phyloP scores from a whole-genome alignment of 2,797 vertebrate species.

The Muraenolepis orangiensis region DNA sequence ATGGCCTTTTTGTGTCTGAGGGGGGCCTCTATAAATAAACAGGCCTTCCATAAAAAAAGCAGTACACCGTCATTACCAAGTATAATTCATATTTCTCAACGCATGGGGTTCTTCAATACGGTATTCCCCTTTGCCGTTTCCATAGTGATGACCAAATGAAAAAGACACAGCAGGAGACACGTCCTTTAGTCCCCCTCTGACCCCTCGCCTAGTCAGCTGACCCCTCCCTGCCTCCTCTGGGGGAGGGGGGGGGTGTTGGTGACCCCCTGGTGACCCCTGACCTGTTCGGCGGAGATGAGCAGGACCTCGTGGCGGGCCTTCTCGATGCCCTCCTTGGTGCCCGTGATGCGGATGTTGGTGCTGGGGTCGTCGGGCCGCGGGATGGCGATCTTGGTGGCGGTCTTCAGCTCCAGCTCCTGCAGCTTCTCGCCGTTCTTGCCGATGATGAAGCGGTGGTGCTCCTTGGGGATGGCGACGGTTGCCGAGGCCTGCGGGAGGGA shows the following conservation, averaged over 20 bases:
- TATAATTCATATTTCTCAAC: not conserved
- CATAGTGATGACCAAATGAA: too few relatives aligned
- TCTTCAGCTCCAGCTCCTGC: constrained; percentile 80
- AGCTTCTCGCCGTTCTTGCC: constrained; percentile 80
- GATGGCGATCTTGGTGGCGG: constrained; percentile 76
- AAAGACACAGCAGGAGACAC: too few relatives aligned
- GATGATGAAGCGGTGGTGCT: constrained; percentile 78
- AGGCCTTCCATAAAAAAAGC: not conserved
- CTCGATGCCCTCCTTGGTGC: constrained; percentile 79
- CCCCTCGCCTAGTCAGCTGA: too few relatives aligned
- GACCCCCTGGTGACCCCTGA: constrained; percentile 41
- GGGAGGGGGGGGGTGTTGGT: too few relatives aligned
- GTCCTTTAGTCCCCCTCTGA: too few relatives aligned
- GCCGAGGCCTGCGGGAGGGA: constrained; percentile 66
- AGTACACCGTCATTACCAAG: not conserved
- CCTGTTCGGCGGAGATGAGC: constrained; percentile 80
- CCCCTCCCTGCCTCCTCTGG: too few relatives aligned
- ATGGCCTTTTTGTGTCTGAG: not conserved
- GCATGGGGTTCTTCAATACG: too few relatives aligned
- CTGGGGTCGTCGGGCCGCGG: constrained; percentile 75
- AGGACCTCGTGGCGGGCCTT: constrained; percentile 79
- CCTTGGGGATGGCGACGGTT: constrained; percentile 76
- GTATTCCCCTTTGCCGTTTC: too few relatives aligned
- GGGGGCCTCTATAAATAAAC: not conserved
- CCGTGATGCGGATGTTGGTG: constrained; percentile 74